These are phyloP conservation scores for Lamproptera curius DNA, from an alignment of 2,888 invertebrate species.

Conservation along the genomic window DNA sequence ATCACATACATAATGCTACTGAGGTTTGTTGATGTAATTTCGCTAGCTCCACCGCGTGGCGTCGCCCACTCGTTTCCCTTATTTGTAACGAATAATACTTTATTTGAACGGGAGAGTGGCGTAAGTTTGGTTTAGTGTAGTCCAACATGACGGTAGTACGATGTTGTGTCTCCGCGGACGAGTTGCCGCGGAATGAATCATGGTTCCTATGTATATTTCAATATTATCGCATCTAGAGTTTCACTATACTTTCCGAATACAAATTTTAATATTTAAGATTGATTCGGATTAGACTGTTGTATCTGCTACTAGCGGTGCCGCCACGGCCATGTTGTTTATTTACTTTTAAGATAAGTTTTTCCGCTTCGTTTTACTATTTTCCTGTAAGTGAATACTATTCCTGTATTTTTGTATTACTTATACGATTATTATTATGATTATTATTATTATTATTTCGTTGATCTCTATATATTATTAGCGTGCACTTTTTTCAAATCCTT, in stretches of 20 bases:
- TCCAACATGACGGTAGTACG: constrained; percentile 68
- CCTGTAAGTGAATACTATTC: constrained; percentile 31
- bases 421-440: not conserved
- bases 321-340: constrained; percentile 73
- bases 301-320: constrained; percentile 69
- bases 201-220: constrained; percentile 81
- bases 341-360: constrained; percentile 47
- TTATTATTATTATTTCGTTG: constrained; percentile 47
- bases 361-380: constrained; percentile 35
- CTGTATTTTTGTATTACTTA: constrained; percentile 41
- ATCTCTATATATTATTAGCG: constrained; percentile 45
- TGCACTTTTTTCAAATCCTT: constrained; percentile 41
- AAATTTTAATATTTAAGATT: constrained; percentile 78
- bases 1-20: constrained; percentile 37
- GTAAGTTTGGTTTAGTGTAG: constrained; percentile 66
- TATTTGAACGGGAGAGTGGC: constrained; percentile 43
- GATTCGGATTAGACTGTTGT: constrained; percentile 77
- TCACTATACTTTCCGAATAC: constrained; percentile 78
- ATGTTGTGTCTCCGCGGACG: constrained; percentile 73
- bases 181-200: constrained; percentile 73
- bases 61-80: constrained; percentile 36
- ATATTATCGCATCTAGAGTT: constrained; percentile 78
- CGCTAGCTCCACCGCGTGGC: constrained; percentile 49
- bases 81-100: constrained; percentile 43
- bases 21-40: constrained; percentile 46